Evolutionary conservation across 1,140 invertebrate species (phyloP).

Genomic region (Piezodorus guildinii): DNA sequence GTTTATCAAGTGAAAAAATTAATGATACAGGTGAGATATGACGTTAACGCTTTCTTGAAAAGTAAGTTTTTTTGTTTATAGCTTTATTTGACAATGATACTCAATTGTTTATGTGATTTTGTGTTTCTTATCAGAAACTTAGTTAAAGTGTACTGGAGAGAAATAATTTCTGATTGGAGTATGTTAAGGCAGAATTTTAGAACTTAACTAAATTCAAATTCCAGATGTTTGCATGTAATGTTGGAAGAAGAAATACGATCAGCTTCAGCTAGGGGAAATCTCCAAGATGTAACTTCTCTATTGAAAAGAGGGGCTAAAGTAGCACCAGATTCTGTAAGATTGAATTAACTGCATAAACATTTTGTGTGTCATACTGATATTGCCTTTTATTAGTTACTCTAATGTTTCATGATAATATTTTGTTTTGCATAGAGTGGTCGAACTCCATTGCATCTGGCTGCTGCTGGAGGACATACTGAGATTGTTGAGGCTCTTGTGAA

Average conservation of each 20-base stretch:
- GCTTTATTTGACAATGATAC: too few species aligned
- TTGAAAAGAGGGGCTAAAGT: conserved; percentile 27
- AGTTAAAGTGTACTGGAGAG: too few species aligned
- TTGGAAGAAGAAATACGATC: conserved; percentile 28
- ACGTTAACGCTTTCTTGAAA: too few species aligned
- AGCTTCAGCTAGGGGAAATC: conserved; percentile 28
- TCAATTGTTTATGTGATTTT: too few species aligned
- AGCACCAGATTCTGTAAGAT: conserved; percentile 28
- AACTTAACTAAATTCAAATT: too few species aligned
- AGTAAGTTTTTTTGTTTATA: too few species aligned
- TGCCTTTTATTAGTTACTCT: not conserved
- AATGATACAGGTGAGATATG: too few species aligned
- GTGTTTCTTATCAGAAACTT: too few species aligned
- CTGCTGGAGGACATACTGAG: conserved; percentile 37
- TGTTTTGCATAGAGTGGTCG: conserved; percentile 35
- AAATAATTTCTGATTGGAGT: too few species aligned
- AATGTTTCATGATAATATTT: too few species aligned
- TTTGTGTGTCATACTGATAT: not conserved
- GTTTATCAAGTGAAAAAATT: too few species aligned
- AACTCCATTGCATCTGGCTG: conserved; percentile 40
- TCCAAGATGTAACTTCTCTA: conserved; percentile 26
- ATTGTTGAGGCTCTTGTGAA: conserved; percentile 35
- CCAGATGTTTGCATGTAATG: conserved; percentile 24
- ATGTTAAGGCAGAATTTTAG: too few species aligned
- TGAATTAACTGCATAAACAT: not conserved